phyloP scores from a whole-genome alignment of 92 coral and sea anemone species.

The Pocillopora grandis region DNA sequence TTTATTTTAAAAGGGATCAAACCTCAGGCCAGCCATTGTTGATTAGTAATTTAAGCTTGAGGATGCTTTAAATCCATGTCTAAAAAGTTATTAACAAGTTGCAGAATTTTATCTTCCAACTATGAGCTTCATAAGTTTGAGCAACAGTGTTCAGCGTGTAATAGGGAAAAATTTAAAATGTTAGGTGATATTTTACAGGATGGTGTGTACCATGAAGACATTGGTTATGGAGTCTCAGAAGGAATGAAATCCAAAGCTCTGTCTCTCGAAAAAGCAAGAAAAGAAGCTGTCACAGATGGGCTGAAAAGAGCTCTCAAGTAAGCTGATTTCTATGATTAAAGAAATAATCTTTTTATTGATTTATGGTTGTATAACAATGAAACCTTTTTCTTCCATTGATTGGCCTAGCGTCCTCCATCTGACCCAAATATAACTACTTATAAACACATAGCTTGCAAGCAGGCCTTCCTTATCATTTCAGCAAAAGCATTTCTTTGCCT shows the following conservation, averaged over 20 bases:
- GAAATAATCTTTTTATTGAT: background rate
- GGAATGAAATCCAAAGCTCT: constrained; percentile 91
- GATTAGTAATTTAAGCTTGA: background rate
- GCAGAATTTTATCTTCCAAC: too few species aligned
- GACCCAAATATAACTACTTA: too few species aligned
- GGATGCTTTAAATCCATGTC: background rate
- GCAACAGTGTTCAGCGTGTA: background rate
- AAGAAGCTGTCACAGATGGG: constrained; percentile 96
- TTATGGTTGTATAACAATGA: background rate
- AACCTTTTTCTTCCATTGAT: too few species aligned
- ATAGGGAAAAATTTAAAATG: background rate
- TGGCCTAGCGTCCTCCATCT: too few species aligned
- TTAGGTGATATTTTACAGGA: constrained; percentile 42
- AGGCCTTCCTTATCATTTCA: too few species aligned
- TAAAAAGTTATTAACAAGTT: background rate
- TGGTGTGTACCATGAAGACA: constrained; percentile 89
- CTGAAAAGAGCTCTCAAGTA: constrained; percentile 89
- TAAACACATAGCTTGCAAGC: too few species aligned
- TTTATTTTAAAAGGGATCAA: background rate
- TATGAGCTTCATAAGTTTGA: too few species aligned
- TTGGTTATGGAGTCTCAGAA: constrained; percentile 91
- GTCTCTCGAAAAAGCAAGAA: constrained; percentile 86
- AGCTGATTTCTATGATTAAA: background rate
- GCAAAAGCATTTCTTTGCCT: too few species aligned
- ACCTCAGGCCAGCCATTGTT: background rate